These are phyloP conservation scores for Melieria omissa DNA, from an alignment of 2,888 invertebrate genomes.

Conservation along the genomic window DNA sequence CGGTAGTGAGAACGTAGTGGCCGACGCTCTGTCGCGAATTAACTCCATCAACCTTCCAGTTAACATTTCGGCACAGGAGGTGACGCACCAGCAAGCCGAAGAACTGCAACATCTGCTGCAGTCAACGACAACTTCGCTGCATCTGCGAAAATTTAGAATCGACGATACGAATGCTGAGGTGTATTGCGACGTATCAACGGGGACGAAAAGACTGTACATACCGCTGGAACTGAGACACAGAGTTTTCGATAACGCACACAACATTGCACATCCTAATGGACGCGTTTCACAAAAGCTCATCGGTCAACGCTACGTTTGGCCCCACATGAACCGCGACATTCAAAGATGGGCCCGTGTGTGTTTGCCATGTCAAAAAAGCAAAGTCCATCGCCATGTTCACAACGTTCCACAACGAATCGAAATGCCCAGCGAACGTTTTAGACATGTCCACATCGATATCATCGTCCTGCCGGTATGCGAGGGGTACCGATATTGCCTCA, in stretches of 20 bases:
- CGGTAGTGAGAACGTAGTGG: slow-evolving; percentile 36
- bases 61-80: slow-evolving; percentile 22
- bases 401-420: slow-evolving; percentile 16
- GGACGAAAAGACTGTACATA: slow-evolving; percentile 26
- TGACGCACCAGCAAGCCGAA: slow-evolving; percentile 30
- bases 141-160: slow-evolving; percentile 29
- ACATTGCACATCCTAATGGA: background rate
- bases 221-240: too few relatives aligned
- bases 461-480: slow-evolving; percentile 39
- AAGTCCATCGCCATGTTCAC: slow-evolving; percentile 25
- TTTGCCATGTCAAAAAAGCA: slow-evolving; percentile 33
- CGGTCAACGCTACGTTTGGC: slow-evolving; percentile 37
- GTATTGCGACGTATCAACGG: slow-evolving; percentile 35
- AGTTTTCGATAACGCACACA: too few relatives aligned
- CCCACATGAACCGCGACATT: slow-evolving; percentile 37
- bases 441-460: slow-evolving; percentile 65
- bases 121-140: slow-evolving; percentile 32
- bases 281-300: slow-evolving; percentile 34
- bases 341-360: slow-evolving; percentile 27
- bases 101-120: slow-evolving; percentile 29
- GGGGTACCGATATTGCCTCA: slow-evolving; percentile 55
- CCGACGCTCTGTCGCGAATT: slow-evolving; percentile 39
- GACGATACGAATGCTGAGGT: slow-evolving; percentile 19
- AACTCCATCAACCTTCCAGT: slow-evolving; percentile 22
- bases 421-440: slow-evolving; percentile 45